phyloP scores from a whole-genome alignment of 2,797 vertebrate genomes.

The Astyanax mexicanus region DNA sequence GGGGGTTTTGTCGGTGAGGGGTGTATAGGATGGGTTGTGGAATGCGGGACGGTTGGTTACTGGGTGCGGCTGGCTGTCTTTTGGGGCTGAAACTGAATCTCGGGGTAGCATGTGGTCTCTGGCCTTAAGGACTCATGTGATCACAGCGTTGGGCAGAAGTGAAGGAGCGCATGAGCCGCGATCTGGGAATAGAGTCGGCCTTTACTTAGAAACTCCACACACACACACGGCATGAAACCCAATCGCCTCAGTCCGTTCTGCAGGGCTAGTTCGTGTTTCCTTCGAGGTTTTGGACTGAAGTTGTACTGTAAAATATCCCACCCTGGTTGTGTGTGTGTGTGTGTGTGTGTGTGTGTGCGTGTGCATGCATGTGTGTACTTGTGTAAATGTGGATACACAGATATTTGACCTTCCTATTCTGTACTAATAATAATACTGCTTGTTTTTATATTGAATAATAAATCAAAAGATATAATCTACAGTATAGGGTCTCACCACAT shows the following conservation, averaged over 20 bases:
- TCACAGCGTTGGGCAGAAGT: constrained; percentile 50
- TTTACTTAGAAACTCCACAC: constrained; percentile 69
- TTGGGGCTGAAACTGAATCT: constrained; percentile 75
- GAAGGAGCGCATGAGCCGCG: constrained; percentile 56
- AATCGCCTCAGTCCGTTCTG: constrained; percentile 38
- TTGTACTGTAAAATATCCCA: constrained; percentile 4
- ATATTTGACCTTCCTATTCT: too few species aligned
- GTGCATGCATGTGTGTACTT: neutral
- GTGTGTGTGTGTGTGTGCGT: neutral
- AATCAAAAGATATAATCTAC: too few species aligned
- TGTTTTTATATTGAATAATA: too few species aligned
- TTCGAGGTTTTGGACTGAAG: neutral
- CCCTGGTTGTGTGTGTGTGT: neutral
- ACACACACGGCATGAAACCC: constrained; percentile 58
- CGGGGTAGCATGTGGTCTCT: constrained; percentile 67
- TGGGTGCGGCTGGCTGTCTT: constrained; percentile 59
- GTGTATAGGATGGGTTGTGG: constrained; percentile 17
- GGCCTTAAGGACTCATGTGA: constrained; percentile 70
- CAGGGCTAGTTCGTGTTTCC: neutral
- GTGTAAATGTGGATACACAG: neutral
- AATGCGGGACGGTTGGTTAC: constrained; percentile 23
- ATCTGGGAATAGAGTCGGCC: constrained; percentile 79
- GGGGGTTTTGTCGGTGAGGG: neutral
- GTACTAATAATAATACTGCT: too few species aligned
- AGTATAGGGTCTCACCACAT: too few species aligned